phyloP scores from a whole-genome alignment of 2,888 invertebrate genomes.

The Melinopterus prodromus region DNA sequence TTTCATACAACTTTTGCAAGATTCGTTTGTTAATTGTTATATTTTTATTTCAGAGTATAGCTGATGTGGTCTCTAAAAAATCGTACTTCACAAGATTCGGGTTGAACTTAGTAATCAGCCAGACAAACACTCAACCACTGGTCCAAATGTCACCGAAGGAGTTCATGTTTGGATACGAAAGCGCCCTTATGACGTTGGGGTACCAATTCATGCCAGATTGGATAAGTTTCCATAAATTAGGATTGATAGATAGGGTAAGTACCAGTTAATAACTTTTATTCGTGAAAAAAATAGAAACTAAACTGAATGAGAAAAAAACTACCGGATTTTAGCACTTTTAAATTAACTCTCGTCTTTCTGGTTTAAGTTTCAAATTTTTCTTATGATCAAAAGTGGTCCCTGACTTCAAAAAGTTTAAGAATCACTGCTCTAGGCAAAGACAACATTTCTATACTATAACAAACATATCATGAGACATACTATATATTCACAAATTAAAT shows the following conservation, averaged over 20 bases:
- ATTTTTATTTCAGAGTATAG: constrained; percentile 74
- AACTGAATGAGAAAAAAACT: no score
- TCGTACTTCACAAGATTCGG: constrained; percentile 72
- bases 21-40: background rate
- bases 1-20: background rate
- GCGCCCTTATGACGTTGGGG: constrained; percentile 82
- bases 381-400: no score
- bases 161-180: constrained; percentile 89
- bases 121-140: constrained; percentile 75
- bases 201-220: constrained; percentile 84
- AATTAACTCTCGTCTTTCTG: no score
- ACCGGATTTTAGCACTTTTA: no score
- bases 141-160: constrained; percentile 83
- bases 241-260: constrained; percentile 86
- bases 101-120: constrained; percentile 73
- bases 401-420: no score
- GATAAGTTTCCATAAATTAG: constrained; percentile 88
- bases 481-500: no score
- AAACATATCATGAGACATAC: no score
- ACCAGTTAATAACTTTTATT: background rate
- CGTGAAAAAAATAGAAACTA: no score
- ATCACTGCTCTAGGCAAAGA: no score
- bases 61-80: constrained; percentile 75
- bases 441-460: no score
- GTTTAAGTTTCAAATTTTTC: no score